These are phyloP conservation scores for Apeltes quadracus DNA, from an alignment of 2,113 vertebrate genomes.

Conservation along the genomic window DNA sequence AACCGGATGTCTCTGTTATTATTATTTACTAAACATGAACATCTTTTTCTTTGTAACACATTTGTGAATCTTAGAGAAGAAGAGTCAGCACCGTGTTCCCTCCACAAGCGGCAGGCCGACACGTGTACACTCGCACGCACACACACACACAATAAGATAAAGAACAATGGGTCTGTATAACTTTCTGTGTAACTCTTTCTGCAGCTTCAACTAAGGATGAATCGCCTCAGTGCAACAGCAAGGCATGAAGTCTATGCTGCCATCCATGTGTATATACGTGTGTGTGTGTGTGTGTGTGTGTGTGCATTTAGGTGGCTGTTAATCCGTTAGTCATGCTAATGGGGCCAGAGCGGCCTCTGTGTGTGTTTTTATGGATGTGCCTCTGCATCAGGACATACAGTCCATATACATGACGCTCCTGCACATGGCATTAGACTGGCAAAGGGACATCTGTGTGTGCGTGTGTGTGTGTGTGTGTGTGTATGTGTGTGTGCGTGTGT, in stretches of 20 bases:
- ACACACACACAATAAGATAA: conserved; percentile 21
- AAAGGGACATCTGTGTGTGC: conserved; percentile 12
- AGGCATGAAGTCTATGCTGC: conserved; percentile 13
- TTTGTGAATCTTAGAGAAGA: not conserved
- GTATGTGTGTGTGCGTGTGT: conserved; percentile 12
- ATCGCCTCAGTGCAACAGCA: conserved; percentile 4
- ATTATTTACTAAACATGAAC: not conserved
- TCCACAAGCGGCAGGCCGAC: too few relatives aligned
- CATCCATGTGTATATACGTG: conserved; percentile 9
- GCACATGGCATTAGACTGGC: conserved; percentile 51
- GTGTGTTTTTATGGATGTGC: conserved; percentile 5
- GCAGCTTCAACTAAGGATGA: conserved; percentile 29
- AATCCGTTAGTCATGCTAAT: conserved; percentile 62
- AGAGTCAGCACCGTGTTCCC: not conserved
- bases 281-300: conserved; percentile 9
- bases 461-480: conserved; percentile 14
- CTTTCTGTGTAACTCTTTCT: conserved; percentile 17
- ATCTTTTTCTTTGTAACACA: not conserved
- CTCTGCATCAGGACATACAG: conserved; percentile 17
- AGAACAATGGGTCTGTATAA: conserved; percentile 15
- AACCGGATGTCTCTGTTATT: too few relatives aligned
- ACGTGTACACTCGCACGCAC: conserved; percentile 2
- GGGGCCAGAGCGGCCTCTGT: conserved; percentile 42
- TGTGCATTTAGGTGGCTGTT: conserved; percentile 33
- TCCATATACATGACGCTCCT: conserved; percentile 31